A percentile compares a stretch with the other conserved stretches of the same genome.
Conservation (phyloP, 2,113 vertebrate species). For the Microcebus jonahi region DNA sequence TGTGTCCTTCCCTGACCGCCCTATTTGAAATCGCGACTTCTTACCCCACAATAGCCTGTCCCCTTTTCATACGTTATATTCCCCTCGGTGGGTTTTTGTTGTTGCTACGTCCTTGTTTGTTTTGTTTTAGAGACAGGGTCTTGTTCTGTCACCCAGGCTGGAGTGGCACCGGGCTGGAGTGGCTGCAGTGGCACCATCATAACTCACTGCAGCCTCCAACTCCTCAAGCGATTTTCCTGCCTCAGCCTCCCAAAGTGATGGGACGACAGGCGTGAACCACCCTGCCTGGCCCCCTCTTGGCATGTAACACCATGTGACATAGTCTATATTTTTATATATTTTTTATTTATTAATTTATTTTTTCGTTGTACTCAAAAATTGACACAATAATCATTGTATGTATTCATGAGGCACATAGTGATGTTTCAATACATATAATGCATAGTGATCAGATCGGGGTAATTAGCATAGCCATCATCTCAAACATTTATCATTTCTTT, state of each 20-base stretch:
- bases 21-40: background rate
- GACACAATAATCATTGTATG: too few relatives aligned
- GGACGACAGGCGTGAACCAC: too few relatives aligned
- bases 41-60: background rate
- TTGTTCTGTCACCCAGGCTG: background rate
- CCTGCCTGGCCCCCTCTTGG: background rate
- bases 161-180: too few relatives aligned
- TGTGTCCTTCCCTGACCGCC: background rate
- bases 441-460: too few relatives aligned
- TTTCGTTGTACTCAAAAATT: too few relatives aligned
- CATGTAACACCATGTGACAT: background rate
- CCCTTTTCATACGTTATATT: background rate
- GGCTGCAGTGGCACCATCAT: too few relatives aligned
- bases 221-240: background rate
- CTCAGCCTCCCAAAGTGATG: background rate
- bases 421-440: too few relatives aligned
- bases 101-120: background rate
- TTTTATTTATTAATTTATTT: too few relatives aligned
- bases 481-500: background rate
- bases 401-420: too few relatives aligned
- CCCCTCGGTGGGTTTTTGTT: background rate
- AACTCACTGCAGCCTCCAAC: background rate
- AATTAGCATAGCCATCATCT: background rate
- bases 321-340: background rate
- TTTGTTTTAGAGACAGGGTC: background rate